Percentiles rank a stretch among this genome's conserved stretches.
Evolutionary conservation across 2,113 vertebrate species (phyloP).

Genomic region (Columbina picui): DNA sequence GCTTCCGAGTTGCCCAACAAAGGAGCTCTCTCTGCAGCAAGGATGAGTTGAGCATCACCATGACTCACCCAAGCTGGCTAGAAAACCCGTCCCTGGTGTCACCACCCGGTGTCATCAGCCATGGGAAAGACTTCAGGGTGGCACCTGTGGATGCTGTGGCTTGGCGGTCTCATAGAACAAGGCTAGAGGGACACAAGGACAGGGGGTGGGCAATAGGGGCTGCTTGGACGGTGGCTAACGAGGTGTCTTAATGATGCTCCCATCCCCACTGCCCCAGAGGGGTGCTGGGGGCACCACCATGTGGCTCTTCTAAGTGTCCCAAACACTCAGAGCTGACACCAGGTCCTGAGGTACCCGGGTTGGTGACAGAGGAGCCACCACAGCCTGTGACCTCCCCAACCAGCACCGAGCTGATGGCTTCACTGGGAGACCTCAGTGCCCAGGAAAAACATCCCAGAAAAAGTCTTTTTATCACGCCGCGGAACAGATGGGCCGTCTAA

Average conservation of each 20-base stretch:
- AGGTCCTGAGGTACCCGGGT: rapidly evolving
- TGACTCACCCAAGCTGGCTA: rapidly evolving
- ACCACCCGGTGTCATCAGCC: rapidly evolving
- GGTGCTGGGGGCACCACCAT: not conserved
- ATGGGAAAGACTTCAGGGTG: not conserved
- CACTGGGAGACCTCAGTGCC: not conserved
- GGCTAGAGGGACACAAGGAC: not conserved
- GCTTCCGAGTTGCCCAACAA: not conserved
- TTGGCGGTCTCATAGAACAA: not conserved
- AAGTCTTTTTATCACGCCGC: not conserved
- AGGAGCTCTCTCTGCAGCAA: not conserved
- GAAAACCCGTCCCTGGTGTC: not conserved
- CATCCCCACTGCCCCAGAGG: rapidly evolving
- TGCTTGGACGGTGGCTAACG: not conserved
- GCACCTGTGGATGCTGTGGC: rapidly evolving
- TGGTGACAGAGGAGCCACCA: not conserved
- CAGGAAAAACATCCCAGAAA: not conserved
- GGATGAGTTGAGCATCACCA: not conserved
- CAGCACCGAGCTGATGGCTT: rapidly evolving
- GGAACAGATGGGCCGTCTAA: not conserved
- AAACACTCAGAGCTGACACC: not conserved
- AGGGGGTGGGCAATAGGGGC: rapidly evolving
- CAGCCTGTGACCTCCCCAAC: not conserved
- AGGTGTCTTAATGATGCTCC: not conserved
- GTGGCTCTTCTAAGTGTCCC: not conserved